These are phyloP conservation scores for Melanostoma scalare DNA, from an alignment of 2,888 invertebrate genomes.

Conservation along the genomic window DNA sequence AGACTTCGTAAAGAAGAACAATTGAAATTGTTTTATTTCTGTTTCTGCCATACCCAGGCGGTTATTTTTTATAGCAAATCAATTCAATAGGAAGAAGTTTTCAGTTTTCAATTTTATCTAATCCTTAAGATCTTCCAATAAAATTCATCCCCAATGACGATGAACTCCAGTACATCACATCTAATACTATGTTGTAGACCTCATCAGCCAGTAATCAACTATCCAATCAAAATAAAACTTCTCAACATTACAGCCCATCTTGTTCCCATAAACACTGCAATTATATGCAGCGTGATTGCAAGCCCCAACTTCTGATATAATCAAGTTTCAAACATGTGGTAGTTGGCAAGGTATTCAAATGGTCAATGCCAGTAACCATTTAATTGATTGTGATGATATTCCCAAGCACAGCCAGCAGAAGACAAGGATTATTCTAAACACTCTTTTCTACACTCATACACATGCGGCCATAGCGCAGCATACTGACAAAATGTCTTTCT, in stretches of 20 bases:
- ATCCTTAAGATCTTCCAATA: neutral
- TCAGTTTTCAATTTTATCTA: neutral
- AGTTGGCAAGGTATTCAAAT: slow-evolving; percentile 6
- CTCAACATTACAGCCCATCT: slow-evolving; percentile 43
- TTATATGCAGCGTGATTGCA: slow-evolving; percentile 51
- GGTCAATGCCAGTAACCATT: slow-evolving; percentile 62
- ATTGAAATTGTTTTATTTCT: too few relatives aligned
- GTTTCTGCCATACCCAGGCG: too few relatives aligned
- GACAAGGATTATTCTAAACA: slow-evolving; percentile 50
- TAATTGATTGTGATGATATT: slow-evolving; percentile 60
- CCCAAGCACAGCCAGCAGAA: slow-evolving; percentile 26
- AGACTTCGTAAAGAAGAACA: too few relatives aligned
- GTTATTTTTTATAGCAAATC: too few relatives aligned
- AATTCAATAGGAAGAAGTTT: too few relatives aligned
- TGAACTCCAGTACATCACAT: slow-evolving; percentile 15
- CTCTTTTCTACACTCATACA: slow-evolving; percentile 1
- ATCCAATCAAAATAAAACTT: slow-evolving; percentile 56
- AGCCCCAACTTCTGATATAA: slow-evolving; percentile 18
- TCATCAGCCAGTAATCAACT: slow-evolving; percentile 52
- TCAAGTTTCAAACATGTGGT: slow-evolving; percentile 1
- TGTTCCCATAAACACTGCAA: slow-evolving; percentile 60
- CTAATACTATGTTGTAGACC: slow-evolving; percentile 1
- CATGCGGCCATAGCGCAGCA: neutral
- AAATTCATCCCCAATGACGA: neutral
- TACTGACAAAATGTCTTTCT: slow-evolving; percentile 38